Percentiles rank a stretch among this genome's conserved stretches.
phyloP scores from a whole-genome alignment of 1,140 invertebrate species.

The Drosophila nigrodunni region DNA sequence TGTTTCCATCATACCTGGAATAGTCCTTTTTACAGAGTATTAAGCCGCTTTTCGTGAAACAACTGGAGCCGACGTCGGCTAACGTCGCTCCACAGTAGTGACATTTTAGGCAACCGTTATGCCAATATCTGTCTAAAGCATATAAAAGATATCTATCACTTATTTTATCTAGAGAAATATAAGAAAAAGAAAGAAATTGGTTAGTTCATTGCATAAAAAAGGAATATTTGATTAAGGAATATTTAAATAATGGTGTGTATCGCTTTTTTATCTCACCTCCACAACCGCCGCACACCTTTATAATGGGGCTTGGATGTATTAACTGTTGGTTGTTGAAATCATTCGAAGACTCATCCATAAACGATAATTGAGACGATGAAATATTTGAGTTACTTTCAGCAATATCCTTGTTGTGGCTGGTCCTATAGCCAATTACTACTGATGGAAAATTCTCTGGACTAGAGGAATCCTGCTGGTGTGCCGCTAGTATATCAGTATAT shows the following conservation, averaged over 20 bases:
- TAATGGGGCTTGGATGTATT: constrained; percentile 87
- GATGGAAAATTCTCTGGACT: constrained; percentile 87
- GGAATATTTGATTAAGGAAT: not conserved
- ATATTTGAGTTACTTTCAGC: constrained; percentile 75
- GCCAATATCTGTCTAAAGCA: constrained; percentile 96
- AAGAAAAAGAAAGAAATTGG: constrained; percentile 15
- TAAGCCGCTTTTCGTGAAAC: constrained; percentile 96
- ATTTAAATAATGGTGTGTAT: not conserved
- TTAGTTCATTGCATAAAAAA: constrained; percentile 2
- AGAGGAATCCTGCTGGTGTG: constrained; percentile 86
- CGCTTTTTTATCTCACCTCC: constrained; percentile 73
- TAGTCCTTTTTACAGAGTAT: constrained; percentile 97
- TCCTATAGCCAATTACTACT: constrained; percentile 75
- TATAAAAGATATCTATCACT: constrained; percentile 94
- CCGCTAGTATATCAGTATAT: constrained; percentile 89
- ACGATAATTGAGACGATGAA: constrained; percentile 78
- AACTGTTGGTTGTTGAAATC: constrained; percentile 83
- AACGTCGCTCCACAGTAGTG: constrained; percentile 93
- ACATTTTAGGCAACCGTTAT: constrained; percentile 96
- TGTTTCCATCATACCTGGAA: constrained; percentile 90
- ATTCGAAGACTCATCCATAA: constrained; percentile 83
- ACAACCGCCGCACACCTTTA: constrained; percentile 88
- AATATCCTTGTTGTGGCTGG: constrained; percentile 65
- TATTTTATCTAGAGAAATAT: constrained; percentile 88
- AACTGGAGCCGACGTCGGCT: constrained; percentile 94